Conservation (phyloP, 1,140 invertebrate genomes). For the Panagrolaimus sp. region DNA sequence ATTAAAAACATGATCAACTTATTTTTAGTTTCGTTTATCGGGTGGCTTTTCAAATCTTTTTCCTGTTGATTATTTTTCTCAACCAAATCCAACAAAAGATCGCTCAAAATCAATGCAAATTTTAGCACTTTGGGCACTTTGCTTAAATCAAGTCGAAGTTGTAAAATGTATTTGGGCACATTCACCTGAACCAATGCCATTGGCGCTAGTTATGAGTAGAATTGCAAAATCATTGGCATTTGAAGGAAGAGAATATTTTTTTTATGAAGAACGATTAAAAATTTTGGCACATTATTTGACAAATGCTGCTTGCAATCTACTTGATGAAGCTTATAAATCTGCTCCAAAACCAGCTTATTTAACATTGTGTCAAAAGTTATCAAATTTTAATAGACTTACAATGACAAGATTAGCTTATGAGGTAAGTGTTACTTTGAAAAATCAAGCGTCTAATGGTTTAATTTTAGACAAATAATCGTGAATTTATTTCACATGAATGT, state of each 20-base stretch:
- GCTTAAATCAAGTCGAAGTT: slow-evolving; percentile 36
- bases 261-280: slow-evolving; percentile 45
- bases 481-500: slow-evolving; percentile 50
- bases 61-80: slow-evolving; percentile 21
- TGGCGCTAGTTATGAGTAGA: slow-evolving; percentile 37
- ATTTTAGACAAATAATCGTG: slow-evolving; percentile 37
- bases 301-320: slow-evolving; percentile 28
- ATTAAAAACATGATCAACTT: neutral
- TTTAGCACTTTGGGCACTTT: slow-evolving; percentile 38
- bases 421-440: slow-evolving; percentile 15
- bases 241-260: slow-evolving; percentile 43
- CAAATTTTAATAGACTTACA: slow-evolving; percentile 35
- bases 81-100: slow-evolving; percentile 15
- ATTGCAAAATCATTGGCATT: slow-evolving; percentile 36
- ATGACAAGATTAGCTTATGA: slow-evolving; percentile 50
- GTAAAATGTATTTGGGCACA: slow-evolving; percentile 39
- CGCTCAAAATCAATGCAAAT: slow-evolving; percentile 29
- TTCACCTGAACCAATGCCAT: slow-evolving; percentile 36
- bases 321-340: slow-evolving; percentile 34
- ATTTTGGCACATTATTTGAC: slow-evolving; percentile 30
- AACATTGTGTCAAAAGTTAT: slow-evolving; percentile 33
- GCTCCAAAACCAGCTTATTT: slow-evolving; percentile 39
- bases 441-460: neutral
- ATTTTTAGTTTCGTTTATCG: slow-evolving; percentile 15
- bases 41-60: slow-evolving; percentile 27